Percentiles rank a stretch among this genome's conserved stretches.
phyloP scores from a whole-genome alignment of 1,140 invertebrate genomes.

The Cyphomyrmex costatus region DNA sequence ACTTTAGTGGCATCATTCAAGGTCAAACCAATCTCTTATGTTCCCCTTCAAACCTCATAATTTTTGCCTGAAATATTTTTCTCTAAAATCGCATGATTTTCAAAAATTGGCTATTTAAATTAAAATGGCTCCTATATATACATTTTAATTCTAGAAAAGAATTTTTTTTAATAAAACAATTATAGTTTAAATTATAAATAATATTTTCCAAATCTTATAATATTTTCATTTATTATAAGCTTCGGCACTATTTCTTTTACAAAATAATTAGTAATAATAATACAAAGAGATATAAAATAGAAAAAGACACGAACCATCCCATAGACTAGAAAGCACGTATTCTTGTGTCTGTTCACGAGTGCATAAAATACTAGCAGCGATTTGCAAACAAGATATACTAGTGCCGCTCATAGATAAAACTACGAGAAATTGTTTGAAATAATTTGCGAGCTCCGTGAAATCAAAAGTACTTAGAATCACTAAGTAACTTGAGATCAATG shows the following conservation, averaged over 20 bases:
- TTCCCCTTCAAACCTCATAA: no score
- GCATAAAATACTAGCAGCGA: slow-evolving; percentile 88
- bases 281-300: not conserved
- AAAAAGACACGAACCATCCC: slow-evolving; percentile 88
- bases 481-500: slow-evolving; percentile 82
- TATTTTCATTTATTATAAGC: slow-evolving; percentile 1
- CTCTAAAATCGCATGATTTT: no score
- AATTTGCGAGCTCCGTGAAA: slow-evolving; percentile 78
- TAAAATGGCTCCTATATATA: no score
- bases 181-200: slow-evolving; percentile 7
- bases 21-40: no score
- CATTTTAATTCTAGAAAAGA: not conserved
- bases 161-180: slow-evolving; percentile 3
- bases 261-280: slow-evolving; percentile 34
- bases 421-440: slow-evolving; percentile 82
- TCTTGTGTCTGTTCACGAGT: slow-evolving; percentile 87
- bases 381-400: slow-evolving; percentile 86
- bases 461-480: slow-evolving; percentile 82
- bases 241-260: not conserved
- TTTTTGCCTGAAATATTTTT: no score
- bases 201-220: not conserved
- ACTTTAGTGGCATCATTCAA: no score
- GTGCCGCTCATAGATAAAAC: slow-evolving; percentile 83
- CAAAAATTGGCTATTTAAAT: no score
- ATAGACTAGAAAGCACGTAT: slow-evolving; percentile 89